Evolutionary conservation across 2,888 invertebrate species (phyloP), one percentile per base, ranked within the genome.

Genomic region (Catocala fraxini): DNA sequence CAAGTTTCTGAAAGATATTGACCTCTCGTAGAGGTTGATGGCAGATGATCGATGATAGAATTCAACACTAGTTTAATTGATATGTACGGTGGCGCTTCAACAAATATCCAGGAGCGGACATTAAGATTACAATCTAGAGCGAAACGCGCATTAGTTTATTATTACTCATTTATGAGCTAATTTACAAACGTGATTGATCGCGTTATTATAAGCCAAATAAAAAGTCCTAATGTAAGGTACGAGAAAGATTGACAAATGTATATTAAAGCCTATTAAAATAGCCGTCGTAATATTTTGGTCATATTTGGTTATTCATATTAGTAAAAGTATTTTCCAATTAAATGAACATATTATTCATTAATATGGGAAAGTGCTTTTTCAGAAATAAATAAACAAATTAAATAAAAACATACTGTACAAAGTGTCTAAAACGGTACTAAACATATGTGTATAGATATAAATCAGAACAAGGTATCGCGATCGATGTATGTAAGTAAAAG

Each of bases 1-100:
- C 82, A 84, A 86, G 87, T 88, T 86, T 87, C 82, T 80, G 77
- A 86, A 89, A 92, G 91, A 92, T 92, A 91, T 91, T 92, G 92
- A 93, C 91, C 92, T 83, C 88, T 70, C 79, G 77, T 81, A 63
- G 83, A 89, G 87, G 85, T 88, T 87, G 91, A 88, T 85, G 88
- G 83, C 88, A 85, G 88, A 90, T 92, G 92, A 92, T 91, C 83
- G 90, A 93, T 92, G 87, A 82, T 82, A 80, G 83, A 85, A 89
- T 87, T 85, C 87, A 85, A 71, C 84, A 72, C 82, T 80, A 76
- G 74, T 79, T 81, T 88, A 89, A 89, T 87, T 87, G 87, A 89
- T 86, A 86, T 81, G 86, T 88, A 85, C 84, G 82, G 81, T 88
- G 89, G 90, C 91, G 89, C 89, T 86, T 81, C 74, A 75, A 81